Evolutionary conservation across 1,140 invertebrate genomes (phyloP).

Genomic region (Atta texana): DNA sequence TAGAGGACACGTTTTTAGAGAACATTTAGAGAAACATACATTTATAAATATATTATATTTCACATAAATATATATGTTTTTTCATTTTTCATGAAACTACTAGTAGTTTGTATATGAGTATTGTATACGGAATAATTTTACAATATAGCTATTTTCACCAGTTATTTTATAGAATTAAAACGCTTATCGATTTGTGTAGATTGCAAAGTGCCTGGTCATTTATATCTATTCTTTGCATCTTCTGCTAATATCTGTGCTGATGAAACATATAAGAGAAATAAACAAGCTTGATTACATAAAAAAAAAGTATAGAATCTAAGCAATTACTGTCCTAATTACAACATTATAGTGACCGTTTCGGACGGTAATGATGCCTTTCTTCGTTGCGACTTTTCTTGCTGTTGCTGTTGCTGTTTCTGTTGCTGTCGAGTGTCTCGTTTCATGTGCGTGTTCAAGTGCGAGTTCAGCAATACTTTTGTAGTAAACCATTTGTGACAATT

Average conservation of each 20-base stretch:
- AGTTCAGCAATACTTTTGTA: constrained; percentile 85
- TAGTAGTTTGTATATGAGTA: too few relatives aligned
- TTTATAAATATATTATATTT: too few relatives aligned
- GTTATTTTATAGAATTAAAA: constrained; percentile 7
- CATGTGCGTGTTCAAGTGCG: constrained; percentile 84
- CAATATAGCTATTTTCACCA: neutral
- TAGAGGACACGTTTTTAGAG: too few relatives aligned
- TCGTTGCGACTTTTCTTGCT: constrained; percentile 56
- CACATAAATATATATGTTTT: too few relatives aligned
- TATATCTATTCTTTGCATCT: neutral
- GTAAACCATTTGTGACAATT: constrained; percentile 86
- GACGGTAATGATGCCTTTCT: constrained; percentile 49
- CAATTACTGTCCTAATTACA: constrained; percentile 58
- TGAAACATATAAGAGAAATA: constrained; percentile 26
- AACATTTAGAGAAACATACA: too few relatives aligned
- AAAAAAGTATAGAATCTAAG: constrained; percentile 9
- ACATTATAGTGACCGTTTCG: constrained; percentile 70
- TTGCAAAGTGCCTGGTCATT: neutral
- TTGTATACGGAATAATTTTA: neutral
- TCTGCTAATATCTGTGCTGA: neutral
- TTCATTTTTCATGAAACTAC: too few relatives aligned
- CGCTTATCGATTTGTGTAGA: neutral
- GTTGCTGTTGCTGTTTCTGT: constrained; percentile 72
- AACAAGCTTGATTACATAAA: neutral
- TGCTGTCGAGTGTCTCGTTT: constrained; percentile 83